Evolutionary conservation across 2,888 invertebrate species (phyloP).

Genomic region (Agriotes lineatus): DNA sequence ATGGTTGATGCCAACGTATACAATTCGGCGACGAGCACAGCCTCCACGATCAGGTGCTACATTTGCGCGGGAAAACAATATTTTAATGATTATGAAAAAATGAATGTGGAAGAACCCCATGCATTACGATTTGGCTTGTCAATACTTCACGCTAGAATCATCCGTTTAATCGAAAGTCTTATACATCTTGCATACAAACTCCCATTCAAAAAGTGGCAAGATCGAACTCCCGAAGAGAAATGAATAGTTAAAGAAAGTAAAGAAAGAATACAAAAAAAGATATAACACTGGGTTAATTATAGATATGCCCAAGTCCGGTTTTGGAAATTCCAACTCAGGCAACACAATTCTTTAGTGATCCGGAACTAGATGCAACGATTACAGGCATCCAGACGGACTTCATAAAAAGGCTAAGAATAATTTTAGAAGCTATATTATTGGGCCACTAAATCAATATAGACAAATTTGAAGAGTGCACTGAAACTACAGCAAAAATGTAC

Average conservation of each 20-base stretch:
- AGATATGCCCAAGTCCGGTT: slow-evolving; percentile 54
- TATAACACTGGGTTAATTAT: slow-evolving; percentile 51
- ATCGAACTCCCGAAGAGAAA: slow-evolving; percentile 4
- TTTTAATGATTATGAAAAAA: slow-evolving; percentile 52
- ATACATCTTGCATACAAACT: slow-evolving; percentile 57
- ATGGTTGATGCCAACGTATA: slow-evolving; percentile 59
- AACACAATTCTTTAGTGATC: neutral
- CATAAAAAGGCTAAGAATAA: neutral
- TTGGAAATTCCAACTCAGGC: slow-evolving; percentile 50
- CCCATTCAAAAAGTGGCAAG: slow-evolving; percentile 54
- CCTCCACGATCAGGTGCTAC: slow-evolving; percentile 56
- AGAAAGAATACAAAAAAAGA: slow-evolving; percentile 34
- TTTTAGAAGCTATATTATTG: slow-evolving; percentile 1
- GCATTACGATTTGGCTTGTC: neutral
- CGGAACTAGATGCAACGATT: neutral
- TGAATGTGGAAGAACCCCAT: neutral
- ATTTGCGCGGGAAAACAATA: slow-evolving; percentile 57
- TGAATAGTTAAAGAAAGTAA: slow-evolving; percentile 30
- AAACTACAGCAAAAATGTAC: slow-evolving; percentile 9
- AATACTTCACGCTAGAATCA: slow-evolving; percentile 7
- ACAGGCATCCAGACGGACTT: neutral
- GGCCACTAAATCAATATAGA: neutral
- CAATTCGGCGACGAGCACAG: slow-evolving; percentile 56
- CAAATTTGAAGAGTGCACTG: slow-evolving; percentile 4
- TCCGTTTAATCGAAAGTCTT: slow-evolving; percentile 27